Base-by-base conservation (phyloP, 23 tunicate species). In the Corella eumyota region DNA sequence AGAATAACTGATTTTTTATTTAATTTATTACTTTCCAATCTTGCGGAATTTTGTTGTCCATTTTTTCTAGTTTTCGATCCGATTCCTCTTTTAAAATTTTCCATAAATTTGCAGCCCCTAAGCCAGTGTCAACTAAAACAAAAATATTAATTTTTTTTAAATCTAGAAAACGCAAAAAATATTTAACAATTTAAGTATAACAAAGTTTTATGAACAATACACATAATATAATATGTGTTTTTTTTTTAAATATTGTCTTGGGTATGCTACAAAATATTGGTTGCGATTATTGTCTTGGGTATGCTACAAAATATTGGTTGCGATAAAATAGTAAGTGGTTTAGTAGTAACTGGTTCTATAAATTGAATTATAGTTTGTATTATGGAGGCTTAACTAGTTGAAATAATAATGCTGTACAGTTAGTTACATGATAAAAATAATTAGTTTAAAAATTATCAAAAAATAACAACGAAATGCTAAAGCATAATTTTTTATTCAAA, bases 101-200 rank as follows among this genome's bases (percentile, higher is more conserved):
- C 95, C 83, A 85, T 50, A 85, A 28, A 11, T 70, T 79, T 34
- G 77, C 95, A 46, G 95, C 95, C 13, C 95, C 85, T 68, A 85
- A 45, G 19, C 95, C 77, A 50, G 79, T 77, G 52, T 85, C 85
- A 36, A 85, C 79, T 53, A 38, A 44, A 58, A 67, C 30, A n/a
- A 27, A n/a, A 7, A n/a, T 51, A 51, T n/a, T 51, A 51, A 51
- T 5, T 51, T 51, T 6, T 40, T 15, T 9, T 40, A 40, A 15
- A 40, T 9, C 15, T 9, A 11, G 11, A 15, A 15, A 9, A 40
- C 48, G 48, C 11, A 40, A 9, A 40, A 9, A n/a, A n/a, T n/a
- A n/a, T n/a, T n/a, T n/a, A n/a, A n/a, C n/a, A n/a, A n/a, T n/a
- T n/a, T n/a, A n/a, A n/a, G n/a, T n/a, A n/a, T n/a, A n/a, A n/a